phyloP scores from a whole-genome alignment of 2,113 vertebrate species.

The Barnardius zonarius region DNA sequence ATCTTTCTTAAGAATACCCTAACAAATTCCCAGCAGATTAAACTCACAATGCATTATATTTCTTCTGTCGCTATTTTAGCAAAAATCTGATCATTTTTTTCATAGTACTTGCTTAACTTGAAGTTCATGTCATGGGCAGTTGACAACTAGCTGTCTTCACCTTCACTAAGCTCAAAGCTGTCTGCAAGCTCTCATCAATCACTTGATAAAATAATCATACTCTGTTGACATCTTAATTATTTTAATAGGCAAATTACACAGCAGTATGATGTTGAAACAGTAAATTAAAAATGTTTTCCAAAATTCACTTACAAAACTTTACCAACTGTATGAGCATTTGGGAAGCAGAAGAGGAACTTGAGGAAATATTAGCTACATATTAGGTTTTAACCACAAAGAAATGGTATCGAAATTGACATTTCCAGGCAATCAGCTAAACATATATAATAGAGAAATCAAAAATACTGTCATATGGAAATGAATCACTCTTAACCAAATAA shows the following conservation, averaged over 20 bases:
- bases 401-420: background rate
- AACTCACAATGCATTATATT: background rate
- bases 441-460: background rate
- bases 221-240: background rate
- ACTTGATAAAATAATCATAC: background rate
- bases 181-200: background rate
- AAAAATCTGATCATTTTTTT: background rate
- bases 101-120: background rate
- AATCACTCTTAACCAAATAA: background rate
- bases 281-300: conserved; percentile 15
- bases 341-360: background rate
- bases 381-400: background rate
- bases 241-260: conserved; percentile 1
- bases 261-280: background rate
- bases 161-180: background rate
- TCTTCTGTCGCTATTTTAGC: background rate
- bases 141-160: background rate
- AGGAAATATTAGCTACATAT: background rate
- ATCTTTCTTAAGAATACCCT: background rate
- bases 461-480: background rate
- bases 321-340: background rate
- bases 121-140: background rate
- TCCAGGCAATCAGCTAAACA: background rate
- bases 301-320: background rate
- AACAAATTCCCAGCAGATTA: background rate